Evolutionary conservation across 2,113 vertebrate species (phyloP).

Genomic region (Marcusenius ussheri): DNA sequence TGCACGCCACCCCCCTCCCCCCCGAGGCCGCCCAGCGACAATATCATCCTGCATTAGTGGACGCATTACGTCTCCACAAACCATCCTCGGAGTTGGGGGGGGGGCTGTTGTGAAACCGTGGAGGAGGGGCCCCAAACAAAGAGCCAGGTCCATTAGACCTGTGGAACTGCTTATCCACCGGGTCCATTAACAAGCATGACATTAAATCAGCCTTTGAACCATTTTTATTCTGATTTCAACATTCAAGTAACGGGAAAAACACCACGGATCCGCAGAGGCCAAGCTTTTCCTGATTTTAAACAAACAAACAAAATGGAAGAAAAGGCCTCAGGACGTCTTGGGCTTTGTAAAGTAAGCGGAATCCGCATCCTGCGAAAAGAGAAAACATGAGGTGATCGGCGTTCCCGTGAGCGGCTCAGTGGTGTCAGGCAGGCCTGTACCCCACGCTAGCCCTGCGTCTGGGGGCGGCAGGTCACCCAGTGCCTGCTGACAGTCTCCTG

Average conservation of each 20-base stretch:
- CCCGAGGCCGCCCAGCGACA: background rate
- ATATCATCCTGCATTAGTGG: conserved; percentile 7
- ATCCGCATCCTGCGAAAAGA: conserved; percentile 73
- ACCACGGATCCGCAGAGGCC: background rate
- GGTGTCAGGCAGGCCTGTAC: background rate
- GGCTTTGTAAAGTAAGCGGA: conserved; percentile 65
- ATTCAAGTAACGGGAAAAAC: conserved; percentile 9
- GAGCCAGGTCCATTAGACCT: conserved; percentile 17
- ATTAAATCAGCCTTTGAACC: conserved; percentile 23
- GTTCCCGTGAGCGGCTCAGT: background rate
- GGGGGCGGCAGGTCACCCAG: background rate
- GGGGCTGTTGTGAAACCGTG: background rate
- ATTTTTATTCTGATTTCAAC: conserved; percentile 18
- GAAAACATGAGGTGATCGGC: background rate
- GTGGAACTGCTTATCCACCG: background rate
- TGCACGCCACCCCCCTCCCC: background rate
- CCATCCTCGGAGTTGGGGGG: background rate
- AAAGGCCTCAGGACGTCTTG: conserved; percentile 48
- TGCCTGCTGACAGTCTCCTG: background rate
- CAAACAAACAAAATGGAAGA: background rate
- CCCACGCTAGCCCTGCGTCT: background rate
- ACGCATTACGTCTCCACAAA: background rate
- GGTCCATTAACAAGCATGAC: conserved; percentile 15
- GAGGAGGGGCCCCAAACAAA: background rate
- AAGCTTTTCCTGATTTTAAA: background rate